Evolutionary conservation across 2,888 invertebrate genomes (phyloP), one percentile per base, ranked within the genome.

Genomic region (Nomada ferruginata): DNA sequence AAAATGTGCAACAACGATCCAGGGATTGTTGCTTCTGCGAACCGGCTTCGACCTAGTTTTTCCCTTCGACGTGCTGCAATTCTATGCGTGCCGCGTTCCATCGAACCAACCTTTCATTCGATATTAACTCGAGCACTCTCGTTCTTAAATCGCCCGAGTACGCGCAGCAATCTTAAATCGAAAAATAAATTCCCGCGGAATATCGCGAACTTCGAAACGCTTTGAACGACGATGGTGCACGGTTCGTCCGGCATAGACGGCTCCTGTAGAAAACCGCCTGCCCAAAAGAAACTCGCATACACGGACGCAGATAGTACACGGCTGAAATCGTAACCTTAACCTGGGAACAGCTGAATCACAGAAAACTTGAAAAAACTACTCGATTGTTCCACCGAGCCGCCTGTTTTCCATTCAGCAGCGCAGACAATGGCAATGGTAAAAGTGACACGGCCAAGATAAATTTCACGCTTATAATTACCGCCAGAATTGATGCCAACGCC

Each of bases 1-100:
- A 86, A 84, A 83, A 88, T 85, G 79, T 81, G 82, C 88, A 88
- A n/a, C 85, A 47, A 47, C 83, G 78, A 90, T 90, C 83, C 79
- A 71, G 84, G 82, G 84, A 86, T 84, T 77, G 65, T 61, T 71
- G 65, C 36, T 47, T 66, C 66, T 65, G 57, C 50, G 55, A 53
- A 23, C 53, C 74, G 61, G 52, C 63, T 61, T 65, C 75, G 86
- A 89, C 83, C 86, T 71, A 88, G 69, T 89, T 87, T 75, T 84
- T 66, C 72, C 65, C 44, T 23, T 53, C n/a, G 42, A 9, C 61
- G 29, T 77, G 57, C 44, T 11, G 50, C 69, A 47, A 29, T 36
- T 60, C 55, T 11, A 10, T 20, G 52, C 23, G 60, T 18, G 50
- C 20, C 18, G 18, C 23, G 10, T 52, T 42, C 44, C 18, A 42